Evolutionary conservation across 1,140 invertebrate genomes (phyloP), one percentile per base, ranked within the genome.

Genomic region (Cherax destructor): DNA sequence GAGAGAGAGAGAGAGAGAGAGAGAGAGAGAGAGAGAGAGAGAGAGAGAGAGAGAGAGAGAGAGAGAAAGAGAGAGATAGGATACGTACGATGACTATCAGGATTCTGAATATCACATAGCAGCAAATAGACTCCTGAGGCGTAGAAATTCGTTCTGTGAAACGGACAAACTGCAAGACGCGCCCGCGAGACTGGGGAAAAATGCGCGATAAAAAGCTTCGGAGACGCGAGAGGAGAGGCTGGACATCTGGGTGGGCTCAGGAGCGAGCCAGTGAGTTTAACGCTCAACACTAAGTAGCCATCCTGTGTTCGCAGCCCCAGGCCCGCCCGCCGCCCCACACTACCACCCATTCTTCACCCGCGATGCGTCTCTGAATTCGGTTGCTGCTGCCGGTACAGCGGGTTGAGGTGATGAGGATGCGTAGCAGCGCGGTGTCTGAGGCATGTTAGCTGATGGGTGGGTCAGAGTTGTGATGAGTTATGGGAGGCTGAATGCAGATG

Each of bases 231-330:
- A 10, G 13, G 52, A 65, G 61, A 65, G 61, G 13, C 1, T 0
- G 69, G 69, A 21, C 69, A 74, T 16, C 69, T 30, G 9, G 24
- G 69, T 24, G 69, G 69, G 69, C 21, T 24, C n/a, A 9, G 21
- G 69, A 30, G 9, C 7, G 9, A 24, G 69, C 24, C 16, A 74
- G 69, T 30, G 69, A 74, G 69, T 74, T 74, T 74, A 74, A 74
- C 69, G 69, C 69, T 24, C n/a, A 41, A 74, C 69, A 74, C 69
- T 74, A 74, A 74, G 69, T 74, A 74, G n/a, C 69, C n/a, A 74
- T 74, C 69, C 69, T 10, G 24, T 5, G n/a, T 30, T 74, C n/a
- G 21, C 69, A 74, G 69, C 65, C 52, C 13, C 52, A 10, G 52
- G 52, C 52, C 9, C 30, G 1, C n/a, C 24, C 5, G 65, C 69